Percentiles rank a stretch among this genome's conserved stretches.
These are phyloP conservation scores for Amblyopsis rosae DNA, from an alignment of 2,113 vertebrate species.

Conservation along the genomic window DNA sequence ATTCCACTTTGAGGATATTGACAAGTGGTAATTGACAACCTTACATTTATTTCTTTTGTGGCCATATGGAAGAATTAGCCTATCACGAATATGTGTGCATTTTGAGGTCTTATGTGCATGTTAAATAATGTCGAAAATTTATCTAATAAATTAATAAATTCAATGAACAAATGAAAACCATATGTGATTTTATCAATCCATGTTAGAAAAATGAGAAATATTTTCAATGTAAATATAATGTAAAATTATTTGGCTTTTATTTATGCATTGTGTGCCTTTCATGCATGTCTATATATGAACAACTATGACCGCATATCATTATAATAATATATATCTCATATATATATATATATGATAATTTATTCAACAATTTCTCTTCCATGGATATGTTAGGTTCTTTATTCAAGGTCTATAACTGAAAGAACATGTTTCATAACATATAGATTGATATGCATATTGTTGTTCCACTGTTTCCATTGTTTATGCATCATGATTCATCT, in stretches of 20 bases:
- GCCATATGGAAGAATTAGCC: neutral
- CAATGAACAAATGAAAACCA: too few relatives aligned
- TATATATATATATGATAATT: neutral
- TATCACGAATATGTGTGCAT: neutral
- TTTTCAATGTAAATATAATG: too few relatives aligned
- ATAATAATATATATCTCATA: neutral
- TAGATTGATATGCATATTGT: neutral
- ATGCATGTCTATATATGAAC: neutral
- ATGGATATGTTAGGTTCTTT: neutral
- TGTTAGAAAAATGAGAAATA: too few relatives aligned
- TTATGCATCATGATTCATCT: neutral
- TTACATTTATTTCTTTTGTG: slow-evolving; percentile 27
- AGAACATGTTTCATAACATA: neutral
- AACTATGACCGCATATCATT: neutral
- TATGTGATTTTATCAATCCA: too few relatives aligned
- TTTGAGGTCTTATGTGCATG: too few relatives aligned
- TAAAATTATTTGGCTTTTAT: too few relatives aligned
- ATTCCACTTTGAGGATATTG: slow-evolving; percentile 44
- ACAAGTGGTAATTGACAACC: slow-evolving; percentile 27
- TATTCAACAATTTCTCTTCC: neutral
- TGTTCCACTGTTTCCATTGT: neutral
- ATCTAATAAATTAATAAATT: too few relatives aligned
- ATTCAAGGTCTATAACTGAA: neutral
- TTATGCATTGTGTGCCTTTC: neutral
- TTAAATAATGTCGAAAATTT: neutral